phyloP scores from a whole-genome alignment of 2,797 vertebrate genomes.

The Hafferia zeledoni region DNA sequence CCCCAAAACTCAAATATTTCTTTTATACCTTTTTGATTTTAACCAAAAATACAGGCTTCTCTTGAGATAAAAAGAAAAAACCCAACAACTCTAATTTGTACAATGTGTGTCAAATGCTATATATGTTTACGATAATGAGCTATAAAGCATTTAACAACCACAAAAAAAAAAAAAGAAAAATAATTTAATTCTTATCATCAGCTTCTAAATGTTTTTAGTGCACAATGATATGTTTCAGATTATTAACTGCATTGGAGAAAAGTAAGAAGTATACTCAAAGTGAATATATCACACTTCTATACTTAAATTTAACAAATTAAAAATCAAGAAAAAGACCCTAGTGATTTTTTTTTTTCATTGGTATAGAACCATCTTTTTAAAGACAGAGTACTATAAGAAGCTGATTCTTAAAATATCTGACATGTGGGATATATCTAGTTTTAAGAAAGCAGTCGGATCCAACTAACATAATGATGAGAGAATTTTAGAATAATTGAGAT shows the following conservation, averaged over 20 bases:
- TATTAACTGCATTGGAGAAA: neutral
- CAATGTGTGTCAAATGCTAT: neutral
- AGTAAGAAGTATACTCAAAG: neutral
- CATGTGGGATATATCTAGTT: rapidly evolving
- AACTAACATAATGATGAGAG: neutral
- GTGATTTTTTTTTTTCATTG: neutral
- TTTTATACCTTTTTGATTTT: neutral
- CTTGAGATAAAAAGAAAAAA: neutral
- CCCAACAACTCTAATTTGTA: neutral
- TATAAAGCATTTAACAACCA: neutral
- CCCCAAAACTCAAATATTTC: neutral
- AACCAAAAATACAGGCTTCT: neutral
- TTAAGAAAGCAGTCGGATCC: neutral
- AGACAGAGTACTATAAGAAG: neutral
- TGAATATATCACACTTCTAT: neutral
- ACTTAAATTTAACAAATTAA: neutral
- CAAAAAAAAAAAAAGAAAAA: neutral
- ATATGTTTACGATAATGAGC: neutral
- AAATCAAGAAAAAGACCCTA: neutral
- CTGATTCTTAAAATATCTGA: neutral
- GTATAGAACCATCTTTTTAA: neutral
- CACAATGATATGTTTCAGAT: neutral
- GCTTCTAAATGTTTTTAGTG: neutral
- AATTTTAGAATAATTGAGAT: neutral
- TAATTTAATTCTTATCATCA: neutral